Evolutionary conservation across 2,797 vertebrate genomes (phyloP).

Genomic region (Aselliscus stoliczkanus): DNA sequence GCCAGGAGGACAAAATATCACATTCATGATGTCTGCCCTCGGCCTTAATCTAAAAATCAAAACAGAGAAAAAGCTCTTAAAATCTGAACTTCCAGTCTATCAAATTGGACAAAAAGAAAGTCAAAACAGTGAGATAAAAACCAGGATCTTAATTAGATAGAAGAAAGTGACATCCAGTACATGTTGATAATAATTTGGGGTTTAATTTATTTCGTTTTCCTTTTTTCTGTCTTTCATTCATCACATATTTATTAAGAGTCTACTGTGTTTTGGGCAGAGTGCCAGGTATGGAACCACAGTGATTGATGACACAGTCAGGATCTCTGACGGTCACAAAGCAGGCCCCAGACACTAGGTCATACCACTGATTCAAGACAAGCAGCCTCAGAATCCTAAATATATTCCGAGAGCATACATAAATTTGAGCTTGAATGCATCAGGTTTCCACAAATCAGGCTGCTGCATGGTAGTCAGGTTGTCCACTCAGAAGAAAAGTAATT

Average conservation of each 20-base stretch:
- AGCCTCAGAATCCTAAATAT: neutral
- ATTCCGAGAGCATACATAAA: neutral
- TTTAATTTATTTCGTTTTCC: neutral
- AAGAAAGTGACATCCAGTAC: neutral
- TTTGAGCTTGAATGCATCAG: neutral
- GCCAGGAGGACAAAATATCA: neutral
- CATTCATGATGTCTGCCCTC: neutral
- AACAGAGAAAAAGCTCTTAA: neutral
- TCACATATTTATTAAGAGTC: slow-evolving; percentile 37
- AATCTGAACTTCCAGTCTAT: neutral
- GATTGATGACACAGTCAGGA: slow-evolving; percentile 19
- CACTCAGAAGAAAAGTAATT: neutral
- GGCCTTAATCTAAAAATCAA: neutral
- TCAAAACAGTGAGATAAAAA: neutral
- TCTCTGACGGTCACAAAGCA: neutral
- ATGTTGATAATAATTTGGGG: neutral
- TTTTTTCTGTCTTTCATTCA: slow-evolving; percentile 2
- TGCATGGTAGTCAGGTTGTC: neutral
- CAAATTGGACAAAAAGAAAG: neutral
- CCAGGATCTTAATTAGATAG: neutral
- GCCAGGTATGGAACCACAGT: neutral
- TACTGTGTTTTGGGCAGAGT: neutral
- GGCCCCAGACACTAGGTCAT: slow-evolving; percentile 25
- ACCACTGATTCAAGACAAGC: neutral
- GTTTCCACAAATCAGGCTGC: neutral